Percentiles rank a stretch among this genome's conserved stretches.
These are phyloP conservation scores for Calliopsis andreniformis DNA, from an alignment of 1,140 invertebrate genomes.

Conservation along the genomic window DNA sequence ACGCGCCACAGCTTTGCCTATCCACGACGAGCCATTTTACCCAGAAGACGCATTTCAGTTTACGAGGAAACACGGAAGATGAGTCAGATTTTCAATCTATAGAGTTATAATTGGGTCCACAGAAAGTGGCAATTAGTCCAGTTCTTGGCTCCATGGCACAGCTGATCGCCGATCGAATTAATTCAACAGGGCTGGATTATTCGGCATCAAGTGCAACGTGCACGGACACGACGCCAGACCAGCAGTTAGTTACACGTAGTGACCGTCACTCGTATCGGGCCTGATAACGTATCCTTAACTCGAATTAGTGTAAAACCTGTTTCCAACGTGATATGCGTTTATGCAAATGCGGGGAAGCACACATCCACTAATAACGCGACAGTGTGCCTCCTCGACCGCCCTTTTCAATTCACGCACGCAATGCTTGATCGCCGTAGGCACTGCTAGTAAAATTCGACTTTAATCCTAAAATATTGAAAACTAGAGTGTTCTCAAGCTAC, in stretches of 20 bases:
- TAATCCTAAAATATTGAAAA: too few species aligned
- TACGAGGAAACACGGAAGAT: not conserved
- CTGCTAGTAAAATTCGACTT: too few species aligned
- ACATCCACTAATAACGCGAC: conserved; percentile 30
- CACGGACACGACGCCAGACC: conserved; percentile 1
- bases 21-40: too few species aligned
- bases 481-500: too few species aligned
- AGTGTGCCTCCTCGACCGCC: too few species aligned
- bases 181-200: conserved; percentile 9
- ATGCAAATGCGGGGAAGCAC: conserved; percentile 14
- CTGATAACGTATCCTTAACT: conserved; percentile 43
- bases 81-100: not conserved
- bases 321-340: conserved; percentile 19
- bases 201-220: not conserved
- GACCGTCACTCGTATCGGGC: conserved; percentile 19
- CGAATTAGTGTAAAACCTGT: conserved; percentile 45
- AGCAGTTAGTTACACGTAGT: conserved; percentile 9
- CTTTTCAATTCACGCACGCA: not conserved
- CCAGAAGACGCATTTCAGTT: not conserved
- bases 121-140: too few species aligned
- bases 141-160: too few species aligned
- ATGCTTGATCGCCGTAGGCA: not conserved
- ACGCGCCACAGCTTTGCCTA: too few species aligned
- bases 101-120: not conserved
- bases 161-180: conserved; percentile 27